Evolutionary conservation across 2,113 vertebrate species (phyloP), one percentile per base, ranked within the genome.

Genomic region (Peromyscus californicus): DNA sequence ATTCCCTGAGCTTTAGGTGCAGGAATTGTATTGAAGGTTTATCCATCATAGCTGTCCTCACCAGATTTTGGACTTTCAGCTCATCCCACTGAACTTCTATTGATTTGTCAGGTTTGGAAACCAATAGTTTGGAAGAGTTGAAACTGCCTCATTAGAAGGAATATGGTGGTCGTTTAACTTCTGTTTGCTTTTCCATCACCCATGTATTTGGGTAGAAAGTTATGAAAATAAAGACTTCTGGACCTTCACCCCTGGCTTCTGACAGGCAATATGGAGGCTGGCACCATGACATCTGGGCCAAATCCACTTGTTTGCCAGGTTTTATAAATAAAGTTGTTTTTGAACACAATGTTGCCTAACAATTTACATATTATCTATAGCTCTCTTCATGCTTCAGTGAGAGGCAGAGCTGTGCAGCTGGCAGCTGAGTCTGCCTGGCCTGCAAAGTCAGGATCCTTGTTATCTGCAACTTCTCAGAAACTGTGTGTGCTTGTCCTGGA

Each of bases 301-400:
- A 79, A 90, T 76, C 36, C 12, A n/a, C 19, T 13, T 22, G 79
- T 82, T 29, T 83, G 17, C 10, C 3, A 16, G 3, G 29, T 54
- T 83, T 96, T 82, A 74, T 13, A 74, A 95, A 93, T 63, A n/a
- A 96, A 85, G 45, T 76, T 90, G 70, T 31, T 26, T 39, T 89
- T 67, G 33, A 94, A 70, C 2, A 22, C 33, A 70, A 22, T 5
- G 22, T 29, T 83, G 15, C 17, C 39, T 72, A 57, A 48, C 45
- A 59, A 72, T 89, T 95, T 86, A 26, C 51, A 45, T 82, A 39
- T 82, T 94, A 39, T 86, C 33, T 12, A 0, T 45, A 36, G n/a
- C 67, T 74, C 51, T 54, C 61, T 54, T 91, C 33, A 11, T 26
- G 67, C 51, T 70, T 42, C 36, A 63, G 22, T 61, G 65, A 72